A percentile compares a stretch with the other conserved stretches of the same genome.
These are phyloP conservation scores for Oryzias sinensis DNA, from an alignment of 2,797 vertebrate genomes.

Conservation along the genomic window DNA sequence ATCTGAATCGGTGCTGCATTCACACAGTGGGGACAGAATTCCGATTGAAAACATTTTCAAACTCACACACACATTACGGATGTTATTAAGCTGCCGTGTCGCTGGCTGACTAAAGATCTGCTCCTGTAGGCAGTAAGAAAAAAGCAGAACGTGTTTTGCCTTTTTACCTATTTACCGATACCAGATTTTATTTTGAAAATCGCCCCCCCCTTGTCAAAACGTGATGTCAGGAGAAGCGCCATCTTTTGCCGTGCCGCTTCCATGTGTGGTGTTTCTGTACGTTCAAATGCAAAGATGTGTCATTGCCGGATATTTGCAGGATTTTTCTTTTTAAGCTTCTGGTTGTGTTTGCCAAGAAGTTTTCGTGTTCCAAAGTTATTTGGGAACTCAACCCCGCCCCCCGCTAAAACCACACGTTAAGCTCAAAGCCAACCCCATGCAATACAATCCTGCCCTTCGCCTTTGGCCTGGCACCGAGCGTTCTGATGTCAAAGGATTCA, in stretches of 20 bases:
- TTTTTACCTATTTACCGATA: background rate
- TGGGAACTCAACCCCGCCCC: background rate
- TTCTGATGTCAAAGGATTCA: slow-evolving; percentile 84
- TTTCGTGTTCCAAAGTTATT: slow-evolving; percentile 26
- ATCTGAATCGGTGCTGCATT: too few relatives aligned
- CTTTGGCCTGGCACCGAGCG: slow-evolving; percentile 50
- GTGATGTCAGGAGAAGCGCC: slow-evolving; percentile 23
- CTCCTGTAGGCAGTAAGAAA: background rate
- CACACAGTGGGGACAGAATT: too few relatives aligned
- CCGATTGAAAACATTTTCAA: too few relatives aligned
- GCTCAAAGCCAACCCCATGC: slow-evolving; percentile 56
- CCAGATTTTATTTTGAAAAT: slow-evolving; percentile 25
- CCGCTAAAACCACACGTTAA: slow-evolving; percentile 21
- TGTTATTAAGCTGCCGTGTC: slow-evolving; percentile 7
- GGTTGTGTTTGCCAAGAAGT: background rate
- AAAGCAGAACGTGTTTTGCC: too few relatives aligned
- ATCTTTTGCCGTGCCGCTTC: slow-evolving; percentile 3
- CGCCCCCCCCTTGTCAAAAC: background rate
- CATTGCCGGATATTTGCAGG: background rate
- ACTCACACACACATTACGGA: too few relatives aligned
- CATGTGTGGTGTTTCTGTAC: background rate
- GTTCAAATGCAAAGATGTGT: background rate
- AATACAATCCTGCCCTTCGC: slow-evolving; percentile 46
- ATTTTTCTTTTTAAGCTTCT: background rate
- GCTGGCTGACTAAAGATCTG: background rate